Conservation (phyloP, 2,113 vertebrate genomes). For the Hyperoodon ampullatus region DNA sequence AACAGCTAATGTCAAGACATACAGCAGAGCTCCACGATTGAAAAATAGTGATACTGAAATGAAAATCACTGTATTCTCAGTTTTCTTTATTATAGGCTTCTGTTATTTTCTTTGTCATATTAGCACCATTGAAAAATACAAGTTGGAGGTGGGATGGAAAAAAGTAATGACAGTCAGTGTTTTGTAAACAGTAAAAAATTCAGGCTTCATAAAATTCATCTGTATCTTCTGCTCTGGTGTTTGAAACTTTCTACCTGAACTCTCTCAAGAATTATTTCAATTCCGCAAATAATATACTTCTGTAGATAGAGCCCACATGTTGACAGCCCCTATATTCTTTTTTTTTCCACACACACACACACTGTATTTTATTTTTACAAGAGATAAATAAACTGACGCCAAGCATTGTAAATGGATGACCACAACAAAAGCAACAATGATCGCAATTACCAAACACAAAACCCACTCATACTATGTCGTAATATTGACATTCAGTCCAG, state of each 20-base stretch:
- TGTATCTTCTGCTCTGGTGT: not conserved
- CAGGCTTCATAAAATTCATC: not conserved
- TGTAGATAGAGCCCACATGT: not conserved
- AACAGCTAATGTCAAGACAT: not conserved
- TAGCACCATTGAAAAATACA: not conserved
- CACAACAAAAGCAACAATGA: no score
- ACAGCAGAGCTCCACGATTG: not conserved
- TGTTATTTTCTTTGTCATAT: not conserved
- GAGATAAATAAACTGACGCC: no score
- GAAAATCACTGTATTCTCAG: slow-evolving; percentile 2
- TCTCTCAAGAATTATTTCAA: not conserved
- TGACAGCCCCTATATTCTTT: not conserved
- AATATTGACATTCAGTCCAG: no score
- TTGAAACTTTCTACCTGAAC: not conserved
- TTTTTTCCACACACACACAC: no score
- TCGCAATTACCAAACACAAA: no score
- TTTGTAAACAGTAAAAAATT: not conserved
- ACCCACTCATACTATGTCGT: no score
- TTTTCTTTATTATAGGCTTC: not conserved
- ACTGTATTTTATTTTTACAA: no score
- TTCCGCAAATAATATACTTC: not conserved
- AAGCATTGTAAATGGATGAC: no score
- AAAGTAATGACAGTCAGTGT: not conserved
- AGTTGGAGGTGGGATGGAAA: not conserved
- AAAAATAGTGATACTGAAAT: not conserved